A percentile compares a stretch with the other conserved stretches of the same genome.
Conservation (phyloP, 2,888 invertebrate species). For the Elmis aenea region DNA sequence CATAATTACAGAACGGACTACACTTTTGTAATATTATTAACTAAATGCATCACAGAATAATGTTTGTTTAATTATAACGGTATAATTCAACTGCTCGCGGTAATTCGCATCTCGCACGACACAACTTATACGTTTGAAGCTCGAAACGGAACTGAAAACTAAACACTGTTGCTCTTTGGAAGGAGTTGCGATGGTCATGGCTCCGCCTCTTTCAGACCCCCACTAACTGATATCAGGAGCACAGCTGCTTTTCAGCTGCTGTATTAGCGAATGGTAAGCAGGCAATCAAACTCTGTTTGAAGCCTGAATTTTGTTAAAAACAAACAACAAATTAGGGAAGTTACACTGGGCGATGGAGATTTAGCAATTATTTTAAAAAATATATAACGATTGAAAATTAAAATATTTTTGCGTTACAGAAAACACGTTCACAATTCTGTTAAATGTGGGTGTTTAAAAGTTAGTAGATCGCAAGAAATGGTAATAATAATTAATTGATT, state of each 20-base stretch:
- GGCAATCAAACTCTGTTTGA: too few relatives aligned
- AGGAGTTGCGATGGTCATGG: conserved; percentile 36
- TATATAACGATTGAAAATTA: too few relatives aligned
- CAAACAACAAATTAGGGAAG: neutral
- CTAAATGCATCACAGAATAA: conserved; percentile 7
- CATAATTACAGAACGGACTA: conserved; percentile 4
- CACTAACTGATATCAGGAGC: conserved; percentile 35
- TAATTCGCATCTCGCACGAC: too few relatives aligned
- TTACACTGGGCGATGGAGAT: too few relatives aligned
- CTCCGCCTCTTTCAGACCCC: conserved; percentile 38
- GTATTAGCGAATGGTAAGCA: conserved; percentile 19
- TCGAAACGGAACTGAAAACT: conserved; percentile 15
- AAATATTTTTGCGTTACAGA: too few relatives aligned
- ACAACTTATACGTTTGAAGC: too few relatives aligned
- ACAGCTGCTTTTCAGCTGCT: conserved; percentile 23
- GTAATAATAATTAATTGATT: too few relatives aligned
- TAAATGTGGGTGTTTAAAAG: too few relatives aligned
- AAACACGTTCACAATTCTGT: too few relatives aligned
- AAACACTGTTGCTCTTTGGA: conserved; percentile 29
- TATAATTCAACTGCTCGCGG: conserved; percentile 1
- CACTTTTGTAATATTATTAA: too few relatives aligned
- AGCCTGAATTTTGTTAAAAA: neutral
- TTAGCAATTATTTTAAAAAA: too few relatives aligned
- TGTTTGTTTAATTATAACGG: conserved; percentile 1
- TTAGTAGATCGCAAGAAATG: too few relatives aligned